Conservation (phyloP, 2,888 invertebrate species). For the Pristionchus entomophagus region DNA sequence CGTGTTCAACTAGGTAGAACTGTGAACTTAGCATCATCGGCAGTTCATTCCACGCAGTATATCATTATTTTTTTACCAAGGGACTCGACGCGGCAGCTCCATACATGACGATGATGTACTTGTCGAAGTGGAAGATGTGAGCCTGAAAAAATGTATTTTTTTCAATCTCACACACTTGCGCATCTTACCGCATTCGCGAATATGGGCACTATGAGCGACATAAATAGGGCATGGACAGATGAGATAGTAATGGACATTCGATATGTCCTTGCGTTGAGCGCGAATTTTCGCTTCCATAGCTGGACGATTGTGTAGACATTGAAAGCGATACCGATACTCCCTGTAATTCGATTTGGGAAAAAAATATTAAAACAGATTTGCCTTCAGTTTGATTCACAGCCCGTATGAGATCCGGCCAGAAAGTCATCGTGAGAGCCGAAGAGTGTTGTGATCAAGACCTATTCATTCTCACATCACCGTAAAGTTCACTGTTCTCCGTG, state of each 20-base stretch:
- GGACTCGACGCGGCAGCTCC: neutral
- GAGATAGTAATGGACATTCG: neutral
- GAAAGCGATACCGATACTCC: neutral
- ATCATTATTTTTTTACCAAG: neutral
- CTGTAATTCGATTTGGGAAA: neutral
- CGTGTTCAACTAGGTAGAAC: too few relatives aligned
- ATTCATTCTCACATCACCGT: too few relatives aligned
- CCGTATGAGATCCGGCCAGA: neutral
- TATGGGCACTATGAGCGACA: neutral
- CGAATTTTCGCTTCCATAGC: neutral
- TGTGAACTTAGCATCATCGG: too few relatives aligned
- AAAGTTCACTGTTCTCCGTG: too few relatives aligned
- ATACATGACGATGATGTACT: neutral
- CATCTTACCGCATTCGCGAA: neutral
- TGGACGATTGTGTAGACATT: neutral
- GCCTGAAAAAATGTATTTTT: neutral
- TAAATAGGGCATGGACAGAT: neutral
- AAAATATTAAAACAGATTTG: neutral
- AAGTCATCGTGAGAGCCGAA: too few relatives aligned
- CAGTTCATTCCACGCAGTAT: too few relatives aligned
- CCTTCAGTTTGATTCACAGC: slow-evolving; percentile 3
- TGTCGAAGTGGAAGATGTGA: neutral
- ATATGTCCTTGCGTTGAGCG: neutral
- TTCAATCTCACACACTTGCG: neutral
- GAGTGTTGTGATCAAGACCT: too few relatives aligned